These are phyloP conservation scores for Anorthoa munda DNA, from an alignment of 2,888 invertebrate genomes.

Conservation along the genomic window DNA sequence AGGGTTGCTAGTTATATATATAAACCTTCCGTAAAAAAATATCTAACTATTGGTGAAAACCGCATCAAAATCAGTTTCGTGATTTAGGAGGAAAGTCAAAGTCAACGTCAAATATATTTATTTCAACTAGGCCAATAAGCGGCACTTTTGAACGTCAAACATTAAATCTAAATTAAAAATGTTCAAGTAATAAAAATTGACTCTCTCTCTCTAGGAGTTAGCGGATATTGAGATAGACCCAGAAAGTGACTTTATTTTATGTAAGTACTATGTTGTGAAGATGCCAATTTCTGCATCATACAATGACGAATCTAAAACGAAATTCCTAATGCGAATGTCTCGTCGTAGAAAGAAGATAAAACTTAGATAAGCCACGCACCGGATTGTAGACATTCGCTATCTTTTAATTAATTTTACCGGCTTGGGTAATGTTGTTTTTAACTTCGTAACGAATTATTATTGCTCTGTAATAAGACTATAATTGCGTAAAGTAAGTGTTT, in stretches of 20 bases:
- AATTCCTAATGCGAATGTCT: slow-evolving; percentile 49
- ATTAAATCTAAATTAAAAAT: too few species aligned
- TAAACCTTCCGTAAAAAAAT: not conserved
- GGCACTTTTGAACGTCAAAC: too few species aligned
- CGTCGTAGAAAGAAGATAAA: slow-evolving; percentile 13
- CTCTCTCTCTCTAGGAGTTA: too few species aligned
- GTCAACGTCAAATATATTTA: too few species aligned
- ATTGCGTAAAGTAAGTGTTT: not conserved
- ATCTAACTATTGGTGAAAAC: not conserved
- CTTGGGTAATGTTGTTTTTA: not conserved
- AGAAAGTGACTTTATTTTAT: not conserved
- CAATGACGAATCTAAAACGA: slow-evolving; percentile 63
- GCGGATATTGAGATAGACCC: not conserved
- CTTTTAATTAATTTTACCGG: slow-evolving; percentile 37
- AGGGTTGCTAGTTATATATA: not conserved
- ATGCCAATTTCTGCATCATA: slow-evolving; percentile 49
- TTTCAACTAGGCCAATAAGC: too few species aligned
- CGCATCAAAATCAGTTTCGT: not conserved
- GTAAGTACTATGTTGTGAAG: too few species aligned
- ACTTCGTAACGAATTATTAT: not conserved
- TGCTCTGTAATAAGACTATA: not conserved
- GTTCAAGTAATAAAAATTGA: too few species aligned
- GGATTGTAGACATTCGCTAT: slow-evolving; percentile 22
- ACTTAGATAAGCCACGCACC: slow-evolving; percentile 33
- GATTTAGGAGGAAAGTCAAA: not conserved